phyloP scores from a whole-genome alignment of 2,888 invertebrate species.

The Philereme transversata region DNA sequence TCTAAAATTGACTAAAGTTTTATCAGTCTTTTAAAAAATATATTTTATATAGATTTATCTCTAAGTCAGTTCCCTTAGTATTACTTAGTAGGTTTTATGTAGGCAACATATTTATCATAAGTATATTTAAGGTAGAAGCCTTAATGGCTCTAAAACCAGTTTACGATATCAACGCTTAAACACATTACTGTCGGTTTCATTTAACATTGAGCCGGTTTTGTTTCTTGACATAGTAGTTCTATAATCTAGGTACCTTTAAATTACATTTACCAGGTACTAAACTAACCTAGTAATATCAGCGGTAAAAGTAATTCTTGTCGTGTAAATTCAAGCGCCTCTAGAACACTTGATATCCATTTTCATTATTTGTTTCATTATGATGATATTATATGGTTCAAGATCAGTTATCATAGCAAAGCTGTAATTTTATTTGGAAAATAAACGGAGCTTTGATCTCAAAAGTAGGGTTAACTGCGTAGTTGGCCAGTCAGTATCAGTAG shows the following conservation, averaged over 20 bases:
- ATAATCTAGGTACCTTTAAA: constrained; percentile 19
- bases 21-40: no score
- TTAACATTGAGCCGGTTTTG: constrained; percentile 29
- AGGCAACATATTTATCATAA: neutral
- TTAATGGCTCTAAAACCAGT: constrained; percentile 28
- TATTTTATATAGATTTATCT: no score
- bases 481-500: neutral
- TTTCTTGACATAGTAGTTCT: constrained; percentile 20
- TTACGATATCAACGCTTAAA: constrained; percentile 24
- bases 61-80: no score
- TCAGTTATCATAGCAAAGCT: no score
- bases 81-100: neutral
- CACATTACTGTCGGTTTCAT: constrained; percentile 32
- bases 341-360: no score
- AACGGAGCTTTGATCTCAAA: neutral
- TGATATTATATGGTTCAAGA: no score
- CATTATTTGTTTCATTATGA: no score
- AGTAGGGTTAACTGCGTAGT: neutral
- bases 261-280: constrained; percentile 9
- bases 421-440: no score
- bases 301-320: neutral
- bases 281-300: neutral
- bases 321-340: no score
- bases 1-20: no score
- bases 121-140: constrained; percentile 3